Base-by-base conservation (phyloP, 1,140 invertebrate species). In the Mamestra configurata region DNA sequence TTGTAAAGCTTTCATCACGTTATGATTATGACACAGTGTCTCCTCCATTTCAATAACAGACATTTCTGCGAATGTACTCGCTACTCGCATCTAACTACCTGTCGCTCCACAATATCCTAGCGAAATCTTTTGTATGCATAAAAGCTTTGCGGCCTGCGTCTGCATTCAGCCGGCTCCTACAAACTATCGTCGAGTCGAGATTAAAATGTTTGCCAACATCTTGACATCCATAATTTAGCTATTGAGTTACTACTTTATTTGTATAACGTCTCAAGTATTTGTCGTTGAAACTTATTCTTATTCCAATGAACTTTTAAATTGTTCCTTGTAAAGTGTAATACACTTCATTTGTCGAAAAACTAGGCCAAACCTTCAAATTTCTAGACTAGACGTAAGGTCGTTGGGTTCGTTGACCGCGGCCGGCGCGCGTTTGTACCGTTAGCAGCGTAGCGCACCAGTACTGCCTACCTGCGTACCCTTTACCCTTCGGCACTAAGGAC, bases 361-460 rank as follows among this genome's bases (percentile, higher is more conserved):
- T 94, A 87, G 91, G 90, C 79, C 91, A 88, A 86, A 91, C 88
- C 90, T 85, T 92, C 90, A 82, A 93, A 93, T 91, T 88, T 91
- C 86, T 92, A 92, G 91, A 90, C 86, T 92, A 92, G 90, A 90
- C 88, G 86, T 90, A 86, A 89, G 82, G 86, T 81, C 84, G 83
- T 72, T 61, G 55, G 70, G 91, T 89, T 92, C 92, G 84, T 87
- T 89, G 91, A 92, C 92, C 92, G 88, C 85, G 72, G 82, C 37
- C 85, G 86, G 84, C 85, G 81, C 87, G 87, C 82, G 89, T 82
- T 83, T 80, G 40, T 86, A 89, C 90, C 90, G 88, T 91, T 92
- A 91, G 80, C 83, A 59, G 79, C 83, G 82, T 84, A 83, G 79
- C 83, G 79, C 77, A 82, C 81, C 80, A 78, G 49, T 59, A 59